Evolutionary conservation across 2,113 vertebrate species (phyloP).

Genomic region (Lophura nycthemera): DNA sequence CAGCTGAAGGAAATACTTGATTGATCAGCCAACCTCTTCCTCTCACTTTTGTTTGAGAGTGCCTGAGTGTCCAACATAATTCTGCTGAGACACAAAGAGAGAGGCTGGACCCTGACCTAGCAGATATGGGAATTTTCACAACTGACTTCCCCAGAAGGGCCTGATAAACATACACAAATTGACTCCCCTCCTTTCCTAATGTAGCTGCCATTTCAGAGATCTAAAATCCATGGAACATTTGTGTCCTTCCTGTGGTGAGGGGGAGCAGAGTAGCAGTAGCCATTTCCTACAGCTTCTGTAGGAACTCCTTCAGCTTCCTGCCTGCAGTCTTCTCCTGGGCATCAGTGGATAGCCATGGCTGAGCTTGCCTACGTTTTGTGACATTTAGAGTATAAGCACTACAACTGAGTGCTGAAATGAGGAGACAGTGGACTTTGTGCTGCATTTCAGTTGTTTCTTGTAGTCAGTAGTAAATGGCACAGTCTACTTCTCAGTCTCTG

Average conservation of each 20-base stretch:
- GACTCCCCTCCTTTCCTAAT: not conserved
- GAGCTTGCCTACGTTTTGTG: not conserved
- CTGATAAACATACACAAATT: not conserved
- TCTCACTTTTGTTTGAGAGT: constrained; percentile 50
- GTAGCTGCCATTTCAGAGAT: not conserved
- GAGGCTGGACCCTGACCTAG: not conserved
- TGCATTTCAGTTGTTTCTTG: not conserved
- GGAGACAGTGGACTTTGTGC: not conserved
- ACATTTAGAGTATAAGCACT: not conserved
- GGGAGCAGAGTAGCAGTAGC: not conserved
- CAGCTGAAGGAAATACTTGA: constrained; percentile 67
- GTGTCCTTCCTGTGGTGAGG: not conserved
- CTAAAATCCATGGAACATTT: not conserved
- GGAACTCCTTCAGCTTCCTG: not conserved
- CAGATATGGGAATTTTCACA: not conserved
- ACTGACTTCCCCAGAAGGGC: not conserved
- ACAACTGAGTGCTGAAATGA: not conserved
- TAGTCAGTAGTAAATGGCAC: not conserved
- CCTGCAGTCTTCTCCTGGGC: not conserved
- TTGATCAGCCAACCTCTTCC: constrained; percentile 50
- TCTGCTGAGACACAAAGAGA: not conserved
- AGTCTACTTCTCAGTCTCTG: not conserved
- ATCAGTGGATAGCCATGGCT: not conserved
- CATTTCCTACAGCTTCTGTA: not conserved
- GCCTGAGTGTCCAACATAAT: constrained; percentile 52